Evolutionary conservation across 2,113 vertebrate species (phyloP).

Genomic region (Chionodraco myersi): DNA sequence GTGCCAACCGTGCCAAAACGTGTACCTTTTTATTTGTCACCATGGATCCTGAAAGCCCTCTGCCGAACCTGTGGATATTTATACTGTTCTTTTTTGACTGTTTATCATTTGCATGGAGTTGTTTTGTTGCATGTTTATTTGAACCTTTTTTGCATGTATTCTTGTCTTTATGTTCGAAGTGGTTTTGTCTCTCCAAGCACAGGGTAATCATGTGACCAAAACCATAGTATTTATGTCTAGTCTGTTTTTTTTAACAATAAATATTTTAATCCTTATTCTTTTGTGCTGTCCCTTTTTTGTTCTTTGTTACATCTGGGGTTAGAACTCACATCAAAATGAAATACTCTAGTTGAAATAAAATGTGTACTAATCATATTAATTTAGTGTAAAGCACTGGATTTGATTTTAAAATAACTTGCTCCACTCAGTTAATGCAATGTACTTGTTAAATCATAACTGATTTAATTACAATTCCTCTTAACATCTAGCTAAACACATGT

Average conservation of each 20-base stretch:
- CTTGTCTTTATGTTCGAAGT: not conserved
- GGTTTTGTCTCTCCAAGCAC: not conserved
- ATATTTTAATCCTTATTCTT: conserved; percentile 44
- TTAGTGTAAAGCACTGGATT: not conserved
- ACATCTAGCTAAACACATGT: not conserved
- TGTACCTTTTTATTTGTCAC: not conserved
- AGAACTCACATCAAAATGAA: not conserved
- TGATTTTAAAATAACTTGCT: too few relatives aligned
- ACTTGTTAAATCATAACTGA: not conserved
- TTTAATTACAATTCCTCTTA: not conserved
- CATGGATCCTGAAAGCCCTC: not conserved
- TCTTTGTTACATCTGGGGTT: accelerated
- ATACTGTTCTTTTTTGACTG: not conserved
- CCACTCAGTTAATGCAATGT: too few relatives aligned
- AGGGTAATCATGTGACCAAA: conserved; percentile 35
- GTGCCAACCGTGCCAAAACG: conserved; percentile 31
- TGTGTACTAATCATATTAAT: too few relatives aligned
- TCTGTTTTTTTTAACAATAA: conserved; percentile 70
- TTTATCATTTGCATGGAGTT: conserved; percentile 21
- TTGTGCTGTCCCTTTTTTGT: not conserved
- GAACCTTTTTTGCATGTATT: conserved; percentile 4
- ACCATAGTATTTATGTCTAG: conserved; percentile 29
- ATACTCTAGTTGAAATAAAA: not conserved
- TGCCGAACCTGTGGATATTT: conserved; percentile 3
- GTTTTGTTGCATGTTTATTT: conserved; percentile 14